These are phyloP conservation scores for Ptyas mucosa DNA, from an alignment of 2,113 vertebrate species.

Conservation along the genomic window DNA sequence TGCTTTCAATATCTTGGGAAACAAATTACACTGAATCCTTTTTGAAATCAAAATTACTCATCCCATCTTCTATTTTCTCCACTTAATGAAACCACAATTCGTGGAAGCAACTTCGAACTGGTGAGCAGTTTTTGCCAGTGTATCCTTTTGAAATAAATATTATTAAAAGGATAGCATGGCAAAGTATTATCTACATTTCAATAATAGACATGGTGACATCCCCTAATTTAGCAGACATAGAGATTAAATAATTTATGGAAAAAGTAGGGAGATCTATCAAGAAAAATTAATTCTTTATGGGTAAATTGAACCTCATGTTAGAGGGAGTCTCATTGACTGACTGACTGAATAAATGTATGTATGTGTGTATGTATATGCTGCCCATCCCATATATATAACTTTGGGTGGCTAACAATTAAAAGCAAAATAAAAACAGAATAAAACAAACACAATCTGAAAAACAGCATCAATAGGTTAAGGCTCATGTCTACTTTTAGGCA, in stretches of 20 bases:
- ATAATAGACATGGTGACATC: background rate
- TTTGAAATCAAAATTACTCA: background rate
- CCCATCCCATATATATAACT: too few relatives aligned
- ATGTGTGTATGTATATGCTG: too few relatives aligned
- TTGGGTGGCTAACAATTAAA: too few relatives aligned
- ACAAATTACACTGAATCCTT: background rate
- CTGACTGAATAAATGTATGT: too few relatives aligned
- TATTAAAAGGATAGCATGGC: background rate
- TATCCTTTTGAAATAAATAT: background rate
- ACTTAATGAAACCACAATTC: background rate
- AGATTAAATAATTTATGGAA: background rate
- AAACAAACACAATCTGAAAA: background rate
- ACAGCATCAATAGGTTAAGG: background rate
- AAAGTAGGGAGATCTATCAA: background rate
- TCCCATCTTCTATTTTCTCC: accelerated
- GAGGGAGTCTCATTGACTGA: background rate
- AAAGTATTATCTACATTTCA: background rate
- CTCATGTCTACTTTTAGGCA: background rate
- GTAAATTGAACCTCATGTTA: background rate
- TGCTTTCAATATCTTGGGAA: background rate
- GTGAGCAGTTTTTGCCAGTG: background rate
- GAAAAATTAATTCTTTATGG: background rate
- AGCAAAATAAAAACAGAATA: too few relatives aligned
- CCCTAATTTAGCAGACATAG: background rate
- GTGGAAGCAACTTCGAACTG: background rate